phyloP scores from a whole-genome alignment of 2,888 invertebrate genomes.

The Pyrrhosoma nymphula region DNA sequence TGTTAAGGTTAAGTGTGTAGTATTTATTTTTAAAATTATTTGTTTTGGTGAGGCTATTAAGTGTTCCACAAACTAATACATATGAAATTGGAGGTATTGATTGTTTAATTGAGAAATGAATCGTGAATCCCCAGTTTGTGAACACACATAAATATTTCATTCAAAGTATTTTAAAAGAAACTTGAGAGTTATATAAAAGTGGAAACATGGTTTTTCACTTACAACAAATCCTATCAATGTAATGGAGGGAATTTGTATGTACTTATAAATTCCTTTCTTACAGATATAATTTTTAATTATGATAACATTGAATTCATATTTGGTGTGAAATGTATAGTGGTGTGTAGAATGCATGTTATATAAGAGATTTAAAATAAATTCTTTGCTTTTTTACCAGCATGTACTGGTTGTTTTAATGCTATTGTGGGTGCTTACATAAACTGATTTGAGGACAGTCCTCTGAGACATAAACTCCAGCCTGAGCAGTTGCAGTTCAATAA shows the following conservation, averaged over 20 bases:
- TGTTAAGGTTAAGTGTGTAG: conserved; percentile 4
- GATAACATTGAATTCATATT: neutral
- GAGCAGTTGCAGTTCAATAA: too few relatives aligned
- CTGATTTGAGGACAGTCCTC: too few relatives aligned
- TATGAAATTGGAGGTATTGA: neutral
- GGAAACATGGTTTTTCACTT: conserved; percentile 12
- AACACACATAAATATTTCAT: neutral
- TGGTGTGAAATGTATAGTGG: conserved; percentile 13
- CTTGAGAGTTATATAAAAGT: neutral
- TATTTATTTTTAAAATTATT: neutral
- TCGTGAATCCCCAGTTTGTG: neutral
- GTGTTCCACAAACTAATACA: neutral
- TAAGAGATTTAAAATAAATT: conserved; percentile 13
- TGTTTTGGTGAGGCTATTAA: neutral
- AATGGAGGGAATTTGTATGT: neutral
- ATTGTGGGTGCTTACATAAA: too few relatives aligned
- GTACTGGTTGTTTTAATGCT: neutral
- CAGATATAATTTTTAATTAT: conserved; percentile 2
- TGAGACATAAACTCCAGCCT: too few relatives aligned
- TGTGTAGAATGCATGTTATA: conserved; percentile 10
- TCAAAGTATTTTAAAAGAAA: neutral
- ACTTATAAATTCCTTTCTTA: neutral
- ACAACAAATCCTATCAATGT: neutral
- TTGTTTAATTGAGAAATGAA: neutral
- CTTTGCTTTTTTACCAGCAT: neutral